Evolutionary conservation across 1,140 invertebrate species (phyloP), one percentile per base, ranked within the genome.

Genomic region (Halyomorpha halys): DNA sequence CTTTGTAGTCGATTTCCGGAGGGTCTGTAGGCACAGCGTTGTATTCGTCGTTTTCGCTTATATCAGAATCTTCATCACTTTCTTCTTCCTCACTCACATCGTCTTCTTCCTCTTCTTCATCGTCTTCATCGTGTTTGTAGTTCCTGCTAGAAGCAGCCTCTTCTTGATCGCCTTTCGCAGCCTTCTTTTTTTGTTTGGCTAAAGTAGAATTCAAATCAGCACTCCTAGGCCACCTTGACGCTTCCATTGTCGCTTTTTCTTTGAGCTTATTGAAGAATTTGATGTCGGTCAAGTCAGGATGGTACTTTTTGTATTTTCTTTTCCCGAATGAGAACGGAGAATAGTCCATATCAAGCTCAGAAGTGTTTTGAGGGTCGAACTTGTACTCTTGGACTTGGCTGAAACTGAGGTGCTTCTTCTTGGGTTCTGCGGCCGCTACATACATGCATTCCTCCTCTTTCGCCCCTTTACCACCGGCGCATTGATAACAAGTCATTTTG

Each of bases 391-490:
- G 68, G 2, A 64, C 62, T 47, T 72, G 68, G 14, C 69, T 65
- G 53, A 69, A 72, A 5, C 68, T 66, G 13, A 70, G 16, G 19
- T 70, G 68, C 61, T 71, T 69, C 14, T 45, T 61, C 45, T 68
- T 65, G 2, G 71, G 70, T 21, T 71, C 69, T 1, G 71, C 72
- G 2, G 72, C 82, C 9, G 82, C 83, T 1, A 87, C 78, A 72
- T 82, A 86, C 78, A 86, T 86, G 69, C 86, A 88, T 73, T 87
- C 86, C 73, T 88, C 85, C 68, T 86, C 80, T 71, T 82, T 81
- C 21, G 83, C 74, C 3, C 83, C 84, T 47, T 78, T 78, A 44
- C 83, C 79, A 66, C 86, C 83, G 0, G 79, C 70, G 70, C 86
- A 88, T 64, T 82, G 77, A 72, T 82, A 87, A 72, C 86, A 88